Conservation (phyloP, 2,888 invertebrate species). For the Pristionchus arcanus region DNA sequence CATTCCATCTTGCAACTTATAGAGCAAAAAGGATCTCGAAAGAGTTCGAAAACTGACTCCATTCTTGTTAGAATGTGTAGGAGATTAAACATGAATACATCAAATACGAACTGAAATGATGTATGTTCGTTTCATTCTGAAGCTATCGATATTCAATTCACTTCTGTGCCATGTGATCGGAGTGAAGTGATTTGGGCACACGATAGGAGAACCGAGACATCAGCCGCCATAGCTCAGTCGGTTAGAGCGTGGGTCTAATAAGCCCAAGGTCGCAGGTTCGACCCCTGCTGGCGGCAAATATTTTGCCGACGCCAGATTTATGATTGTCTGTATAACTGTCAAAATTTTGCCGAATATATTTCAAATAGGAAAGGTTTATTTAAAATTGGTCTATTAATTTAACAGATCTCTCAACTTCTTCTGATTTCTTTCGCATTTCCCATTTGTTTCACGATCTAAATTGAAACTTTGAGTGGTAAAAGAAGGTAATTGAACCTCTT, state of each 20-base stretch:
- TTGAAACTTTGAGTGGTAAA: background rate
- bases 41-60: too few species aligned
- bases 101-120: too few species aligned
- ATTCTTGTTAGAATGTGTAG: too few species aligned
- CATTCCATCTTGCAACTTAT: background rate
- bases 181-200: too few species aligned
- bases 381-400: background rate
- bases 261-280: slow-evolving; percentile 63
- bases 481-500: background rate
- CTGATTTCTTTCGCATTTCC: background rate
- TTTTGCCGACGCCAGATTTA: too few species aligned
- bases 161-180: too few species aligned
- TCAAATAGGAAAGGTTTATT: too few species aligned
- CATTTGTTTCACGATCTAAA: background rate
- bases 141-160: too few species aligned
- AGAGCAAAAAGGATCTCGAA: background rate
- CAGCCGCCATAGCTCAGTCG: slow-evolving; percentile 62
- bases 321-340: too few species aligned
- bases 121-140: too few species aligned
- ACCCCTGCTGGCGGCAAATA: slow-evolving; percentile 61
- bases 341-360: too few species aligned
- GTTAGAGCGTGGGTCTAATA: slow-evolving; percentile 63
- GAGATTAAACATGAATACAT: too few species aligned
- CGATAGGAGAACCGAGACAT: background rate
- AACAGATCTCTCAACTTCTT: background rate